Conservation (phyloP, 2,888 invertebrate genomes). For the Mechanitis messenoides region DNA sequence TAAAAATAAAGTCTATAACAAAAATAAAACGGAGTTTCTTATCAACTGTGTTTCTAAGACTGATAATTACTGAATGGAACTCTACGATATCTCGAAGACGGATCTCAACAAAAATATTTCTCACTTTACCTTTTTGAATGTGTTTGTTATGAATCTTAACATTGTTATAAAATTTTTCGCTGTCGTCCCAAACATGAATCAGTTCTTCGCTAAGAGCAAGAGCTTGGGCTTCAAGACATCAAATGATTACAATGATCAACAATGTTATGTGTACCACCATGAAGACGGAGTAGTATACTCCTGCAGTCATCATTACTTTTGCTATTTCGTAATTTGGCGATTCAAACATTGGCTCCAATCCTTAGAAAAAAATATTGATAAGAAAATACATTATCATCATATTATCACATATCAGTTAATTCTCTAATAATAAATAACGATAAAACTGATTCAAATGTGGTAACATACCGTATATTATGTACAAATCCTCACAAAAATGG, state of each 20-base stretch:
- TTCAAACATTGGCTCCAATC: conserved; percentile 48
- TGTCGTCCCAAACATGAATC: conserved; percentile 37
- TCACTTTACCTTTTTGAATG: conserved; percentile 8
- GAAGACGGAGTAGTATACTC: conserved; percentile 38
- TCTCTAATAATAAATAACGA: too few species aligned
- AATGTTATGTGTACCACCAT: conserved; percentile 40
- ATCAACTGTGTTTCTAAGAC: conserved; percentile 36
- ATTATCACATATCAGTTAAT: too few species aligned
- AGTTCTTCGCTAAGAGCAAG: conserved; percentile 45
- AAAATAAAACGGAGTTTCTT: conserved; percentile 38
- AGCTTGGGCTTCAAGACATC: conserved; percentile 51
- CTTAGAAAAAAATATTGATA: conserved; percentile 30
- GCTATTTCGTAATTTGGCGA: conserved; percentile 52
- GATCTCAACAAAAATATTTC: conserved; percentile 31
- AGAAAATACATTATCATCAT: background rate
- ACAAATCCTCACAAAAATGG: conserved; percentile 41
- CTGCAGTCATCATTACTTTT: conserved; percentile 26
- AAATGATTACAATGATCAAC: conserved; percentile 43
- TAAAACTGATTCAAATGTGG: too few species aligned
- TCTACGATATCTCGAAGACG: conserved; percentile 36
- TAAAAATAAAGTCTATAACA: conserved; percentile 40
- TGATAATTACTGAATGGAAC: conserved; percentile 38
- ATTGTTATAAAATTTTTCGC: conserved; percentile 8
- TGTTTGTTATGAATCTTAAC: conserved; percentile 5
- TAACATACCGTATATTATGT: conserved; percentile 40